These are phyloP conservation scores for Ormyrus rosae DNA, from an alignment of 2,888 invertebrate genomes.

Conservation along the genomic window DNA sequence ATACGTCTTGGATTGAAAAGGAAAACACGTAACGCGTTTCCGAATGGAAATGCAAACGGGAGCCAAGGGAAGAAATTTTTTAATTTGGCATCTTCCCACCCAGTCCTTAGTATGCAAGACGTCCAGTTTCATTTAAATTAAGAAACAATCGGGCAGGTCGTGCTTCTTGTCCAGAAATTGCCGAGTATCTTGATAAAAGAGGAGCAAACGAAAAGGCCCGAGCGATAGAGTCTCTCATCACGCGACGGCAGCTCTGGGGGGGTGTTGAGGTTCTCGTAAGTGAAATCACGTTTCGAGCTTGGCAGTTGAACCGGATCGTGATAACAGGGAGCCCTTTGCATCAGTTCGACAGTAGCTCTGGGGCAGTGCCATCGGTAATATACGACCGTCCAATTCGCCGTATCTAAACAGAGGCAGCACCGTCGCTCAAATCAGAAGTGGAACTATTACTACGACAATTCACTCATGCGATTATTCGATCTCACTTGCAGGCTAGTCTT, in stretches of 20 bases:
- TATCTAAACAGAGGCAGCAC: conserved; percentile 70
- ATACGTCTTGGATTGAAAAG: too few relatives aligned
- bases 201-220: background rate
- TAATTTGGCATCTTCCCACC: too few relatives aligned
- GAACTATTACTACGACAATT: conserved; percentile 42
- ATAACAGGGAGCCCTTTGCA: conserved; percentile 79
- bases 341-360: conserved; percentile 81
- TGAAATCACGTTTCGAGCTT: conserved; percentile 62
- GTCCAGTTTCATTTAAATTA: too few relatives aligned
- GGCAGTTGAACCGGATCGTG: conserved; percentile 80
- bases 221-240: conserved; percentile 55
- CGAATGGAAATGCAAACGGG: too few relatives aligned
- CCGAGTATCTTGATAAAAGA: too few relatives aligned
- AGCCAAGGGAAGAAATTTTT: too few relatives aligned
- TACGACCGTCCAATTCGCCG: conserved; percentile 76
- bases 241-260: conserved; percentile 57
- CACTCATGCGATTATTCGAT: conserved; percentile 42
- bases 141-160: too few relatives aligned
- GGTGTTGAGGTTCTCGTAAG: conserved; percentile 61
- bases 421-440: conserved; percentile 33
- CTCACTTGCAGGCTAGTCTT: conserved; percentile 11
- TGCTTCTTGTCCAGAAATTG: too few relatives aligned
- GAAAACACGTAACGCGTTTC: too few relatives aligned
- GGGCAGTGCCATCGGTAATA: conserved; percentile 78
- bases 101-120: background rate